Conservation (phyloP, 1,140 invertebrate genomes). For the Centruroides vittatus region DNA sequence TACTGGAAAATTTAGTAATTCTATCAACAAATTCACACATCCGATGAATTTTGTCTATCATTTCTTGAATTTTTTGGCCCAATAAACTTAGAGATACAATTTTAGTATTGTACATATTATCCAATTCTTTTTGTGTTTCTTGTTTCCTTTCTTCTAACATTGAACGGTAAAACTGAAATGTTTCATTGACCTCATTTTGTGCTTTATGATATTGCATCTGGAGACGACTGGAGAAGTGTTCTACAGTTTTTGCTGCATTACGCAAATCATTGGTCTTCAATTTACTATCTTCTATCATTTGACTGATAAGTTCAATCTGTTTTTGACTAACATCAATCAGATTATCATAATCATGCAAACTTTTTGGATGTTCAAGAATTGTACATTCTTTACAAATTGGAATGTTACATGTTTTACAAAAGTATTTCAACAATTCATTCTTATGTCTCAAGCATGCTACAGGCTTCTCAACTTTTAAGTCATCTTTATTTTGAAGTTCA, state of each 20-base stretch:
- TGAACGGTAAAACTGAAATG: slow-evolving; percentile 86
- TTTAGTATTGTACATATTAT: slow-evolving; percentile 78
- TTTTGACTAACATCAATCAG: slow-evolving; percentile 65
- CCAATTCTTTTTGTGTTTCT: slow-evolving; percentile 84
- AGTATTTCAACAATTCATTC: slow-evolving; percentile 74
- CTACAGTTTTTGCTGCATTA: slow-evolving; percentile 66
- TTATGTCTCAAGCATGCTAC: slow-evolving; percentile 75
- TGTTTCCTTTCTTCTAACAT: slow-evolving; percentile 90
- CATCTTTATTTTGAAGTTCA: slow-evolving; percentile 50
- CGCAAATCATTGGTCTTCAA: slow-evolving; percentile 69
- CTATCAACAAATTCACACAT: slow-evolving; percentile 88
- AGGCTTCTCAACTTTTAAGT: slow-evolving; percentile 40
- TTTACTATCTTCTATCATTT: slow-evolving; percentile 66
- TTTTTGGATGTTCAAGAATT: slow-evolving; percentile 68
- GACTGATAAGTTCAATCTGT: slow-evolving; percentile 63
- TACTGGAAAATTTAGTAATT: slow-evolving; percentile 70
- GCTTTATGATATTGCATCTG: slow-evolving; percentile 88
- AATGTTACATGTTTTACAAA: slow-evolving; percentile 73
- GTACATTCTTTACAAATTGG: slow-evolving; percentile 91
- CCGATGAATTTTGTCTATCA: slow-evolving; percentile 81
- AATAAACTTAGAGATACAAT: slow-evolving; percentile 70
- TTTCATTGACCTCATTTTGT: slow-evolving; percentile 82
- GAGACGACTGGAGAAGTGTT: slow-evolving; percentile 62
- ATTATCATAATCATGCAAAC: slow-evolving; percentile 76
- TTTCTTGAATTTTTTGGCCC: slow-evolving; percentile 83